A percentile compares a stretch with the other conserved stretches of the same genome.
Conservation (phyloP, 2,888 invertebrate species). For the Aleiodes alternator region DNA sequence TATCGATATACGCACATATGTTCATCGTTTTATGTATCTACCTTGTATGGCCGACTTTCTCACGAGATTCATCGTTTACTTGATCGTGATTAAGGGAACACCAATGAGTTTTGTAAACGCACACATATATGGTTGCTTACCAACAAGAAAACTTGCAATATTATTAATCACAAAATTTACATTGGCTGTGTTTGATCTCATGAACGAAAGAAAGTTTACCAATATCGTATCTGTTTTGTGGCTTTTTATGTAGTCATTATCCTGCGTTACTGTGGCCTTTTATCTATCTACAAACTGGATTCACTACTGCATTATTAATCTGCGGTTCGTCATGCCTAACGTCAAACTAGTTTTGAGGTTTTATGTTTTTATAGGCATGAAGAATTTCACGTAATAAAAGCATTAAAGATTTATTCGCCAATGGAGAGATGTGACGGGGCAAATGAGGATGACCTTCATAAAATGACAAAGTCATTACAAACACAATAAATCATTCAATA, state of each 20-base stretch:
- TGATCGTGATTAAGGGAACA: slow-evolving; percentile 35
- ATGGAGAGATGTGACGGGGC: no score
- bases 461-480: no score
- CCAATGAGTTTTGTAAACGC: slow-evolving; percentile 11
- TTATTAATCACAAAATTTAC: slow-evolving; percentile 32
- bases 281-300: slow-evolving; percentile 17
- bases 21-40: slow-evolving; percentile 13
- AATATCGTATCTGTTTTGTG: slow-evolving; percentile 29
- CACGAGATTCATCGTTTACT: slow-evolving; percentile 39
- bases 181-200: slow-evolving; percentile 17
- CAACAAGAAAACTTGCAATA: slow-evolving; percentile 6
- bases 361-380: neutral
- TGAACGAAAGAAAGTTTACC: slow-evolving; percentile 27
- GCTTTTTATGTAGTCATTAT: slow-evolving; percentile 22
- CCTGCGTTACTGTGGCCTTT: slow-evolving; percentile 28
- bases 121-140: no score
- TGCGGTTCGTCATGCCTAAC: slow-evolving; percentile 28
- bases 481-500: no score
- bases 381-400: neutral
- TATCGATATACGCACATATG: slow-evolving; percentile 25
- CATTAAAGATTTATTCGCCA: no score
- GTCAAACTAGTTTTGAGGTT: slow-evolving; percentile 22
- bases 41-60: slow-evolving; percentile 35
- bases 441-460: no score
- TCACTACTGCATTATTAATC: slow-evolving; percentile 27